These are phyloP conservation scores for Trichomalopsis sarcophagae DNA, from an alignment of 1,140 invertebrate genomes.

Conservation along the genomic window DNA sequence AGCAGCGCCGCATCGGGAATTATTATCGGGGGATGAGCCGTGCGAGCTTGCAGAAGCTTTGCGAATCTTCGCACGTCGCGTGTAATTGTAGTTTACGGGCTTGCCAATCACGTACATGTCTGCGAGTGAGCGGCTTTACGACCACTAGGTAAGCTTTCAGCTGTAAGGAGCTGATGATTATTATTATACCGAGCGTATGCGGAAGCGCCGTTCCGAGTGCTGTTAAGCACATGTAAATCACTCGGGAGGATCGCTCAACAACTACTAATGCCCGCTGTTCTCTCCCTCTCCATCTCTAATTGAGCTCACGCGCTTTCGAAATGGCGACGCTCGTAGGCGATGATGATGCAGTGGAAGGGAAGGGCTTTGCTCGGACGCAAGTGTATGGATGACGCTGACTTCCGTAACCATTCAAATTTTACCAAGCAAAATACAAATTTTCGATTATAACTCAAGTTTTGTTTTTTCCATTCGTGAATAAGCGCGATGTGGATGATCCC, in stretches of 20 bases:
- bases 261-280: not conserved
- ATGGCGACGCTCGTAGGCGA: no score
- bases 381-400: not conserved
- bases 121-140: not conserved
- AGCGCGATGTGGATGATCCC: no score
- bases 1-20: not conserved
- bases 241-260: no score
- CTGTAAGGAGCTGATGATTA: no score
- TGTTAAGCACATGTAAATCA: no score
- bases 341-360: not conserved
- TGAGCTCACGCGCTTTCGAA: not conserved
- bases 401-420: no score
- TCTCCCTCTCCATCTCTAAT: not conserved
- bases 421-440: no score
- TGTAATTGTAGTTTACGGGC: not conserved
- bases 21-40: constrained; percentile 8
- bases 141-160: no score
- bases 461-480: no score
- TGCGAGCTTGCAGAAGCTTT: not conserved
- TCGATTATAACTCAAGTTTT: no score
- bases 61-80: not conserved
- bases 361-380: not conserved
- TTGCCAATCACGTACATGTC: not conserved
- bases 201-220: no score
- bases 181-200: no score